Evolutionary conservation across 2,888 invertebrate species (phyloP).

Genomic region (Lithosia quadra): DNA sequence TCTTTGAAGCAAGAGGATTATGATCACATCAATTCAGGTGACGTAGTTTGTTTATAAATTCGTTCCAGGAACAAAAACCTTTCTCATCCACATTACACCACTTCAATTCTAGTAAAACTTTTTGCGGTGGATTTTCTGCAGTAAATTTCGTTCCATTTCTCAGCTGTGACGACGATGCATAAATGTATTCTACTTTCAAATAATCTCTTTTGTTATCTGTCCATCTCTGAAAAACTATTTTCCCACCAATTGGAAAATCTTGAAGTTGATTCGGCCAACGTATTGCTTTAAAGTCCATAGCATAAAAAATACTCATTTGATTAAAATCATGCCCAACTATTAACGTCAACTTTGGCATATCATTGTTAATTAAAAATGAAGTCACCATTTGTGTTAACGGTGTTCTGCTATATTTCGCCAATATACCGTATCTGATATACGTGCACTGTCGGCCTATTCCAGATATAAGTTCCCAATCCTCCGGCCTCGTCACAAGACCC

Average conservation of each 20-base stretch:
- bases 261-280: conserved; percentile 42
- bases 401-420: conserved; percentile 32
- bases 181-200: conserved; percentile 44
- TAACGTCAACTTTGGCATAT: conserved; percentile 34
- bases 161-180: conserved; percentile 35
- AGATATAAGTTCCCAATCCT: conserved; percentile 34
- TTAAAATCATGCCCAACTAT: conserved; percentile 47
- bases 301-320: conserved; percentile 24
- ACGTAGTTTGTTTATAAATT: conserved; percentile 36
- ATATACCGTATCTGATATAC: conserved; percentile 33
- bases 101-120: conserved; percentile 29
- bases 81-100: conserved; percentile 32
- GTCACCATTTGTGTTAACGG: conserved; percentile 29
- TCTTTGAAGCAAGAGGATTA: too few relatives aligned
- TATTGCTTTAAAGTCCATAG: conserved; percentile 28
- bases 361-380: conserved; percentile 22
- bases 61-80: conserved; percentile 38
- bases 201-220: conserved; percentile 33
- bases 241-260: conserved; percentile 39
- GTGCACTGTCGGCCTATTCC: conserved; percentile 35
- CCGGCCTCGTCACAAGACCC: conserved; percentile 34
- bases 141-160: conserved; percentile 28
- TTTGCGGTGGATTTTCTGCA: conserved; percentile 29
- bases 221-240: conserved; percentile 46
- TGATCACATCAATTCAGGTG: background rate